A percentile compares a stretch with the other conserved stretches of the same genome.
These are phyloP conservation scores for Trissolcus japonicus DNA, from an alignment of 2,888 invertebrate genomes.

Conservation along the genomic window DNA sequence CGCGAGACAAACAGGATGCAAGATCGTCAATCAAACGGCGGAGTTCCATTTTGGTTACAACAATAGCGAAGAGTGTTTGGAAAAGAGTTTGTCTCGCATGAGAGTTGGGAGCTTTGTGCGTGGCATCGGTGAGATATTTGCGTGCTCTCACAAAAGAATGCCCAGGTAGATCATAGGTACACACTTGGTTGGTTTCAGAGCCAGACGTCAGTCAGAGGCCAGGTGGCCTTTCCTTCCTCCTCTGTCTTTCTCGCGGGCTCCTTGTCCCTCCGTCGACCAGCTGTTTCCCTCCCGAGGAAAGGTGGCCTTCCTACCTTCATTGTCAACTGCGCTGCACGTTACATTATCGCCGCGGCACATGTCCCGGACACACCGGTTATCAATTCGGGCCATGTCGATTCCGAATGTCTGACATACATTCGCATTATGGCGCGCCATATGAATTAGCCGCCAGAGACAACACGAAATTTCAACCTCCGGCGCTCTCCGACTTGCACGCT, in stretches of 20 bases:
- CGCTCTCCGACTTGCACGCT: neutral
- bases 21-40: constrained; percentile 25
- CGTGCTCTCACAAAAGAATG: constrained; percentile 68
- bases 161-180: constrained; percentile 65
- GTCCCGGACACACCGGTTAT: constrained; percentile 65
- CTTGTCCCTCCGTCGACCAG: constrained; percentile 67
- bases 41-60: neutral
- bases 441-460: constrained; percentile 5
- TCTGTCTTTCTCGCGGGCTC: constrained; percentile 52
- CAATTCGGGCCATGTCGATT: constrained; percentile 36
- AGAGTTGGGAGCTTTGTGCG: constrained; percentile 58
- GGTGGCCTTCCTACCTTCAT: constrained; percentile 65
- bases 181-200: constrained; percentile 63
- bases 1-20: constrained; percentile 11
- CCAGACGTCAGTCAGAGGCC: constrained; percentile 73
- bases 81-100: constrained; percentile 62
- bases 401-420: constrained; percentile 35
- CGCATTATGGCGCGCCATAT: constrained; percentile 7
- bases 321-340: constrained; percentile 66
- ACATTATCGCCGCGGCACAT: constrained; percentile 61
- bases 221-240: constrained; percentile 70
- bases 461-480: neutral
- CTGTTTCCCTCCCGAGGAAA: constrained; percentile 73
- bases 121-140: constrained; percentile 51
- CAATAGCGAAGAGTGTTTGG: constrained; percentile 27